Percentiles rank a stretch among this genome's conserved stretches.
These are phyloP conservation scores for Habrosyne pyritoides DNA, from an alignment of 2,888 invertebrate genomes.

Conservation along the genomic window DNA sequence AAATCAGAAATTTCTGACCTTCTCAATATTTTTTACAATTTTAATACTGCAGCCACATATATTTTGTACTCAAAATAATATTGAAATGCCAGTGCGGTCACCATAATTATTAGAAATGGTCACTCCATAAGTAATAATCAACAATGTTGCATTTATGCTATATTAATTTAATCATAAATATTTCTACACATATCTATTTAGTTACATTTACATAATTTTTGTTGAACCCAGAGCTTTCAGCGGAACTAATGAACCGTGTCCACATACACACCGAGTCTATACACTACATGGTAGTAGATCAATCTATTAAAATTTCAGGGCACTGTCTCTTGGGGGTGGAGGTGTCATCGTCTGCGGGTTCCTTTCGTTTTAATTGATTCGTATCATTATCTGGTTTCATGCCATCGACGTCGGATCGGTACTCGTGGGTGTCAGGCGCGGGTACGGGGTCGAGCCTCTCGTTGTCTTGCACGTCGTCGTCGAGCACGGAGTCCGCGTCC, in stretches of 20 bases:
- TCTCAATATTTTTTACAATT: slow-evolving; percentile 38
- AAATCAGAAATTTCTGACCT: slow-evolving; percentile 41
- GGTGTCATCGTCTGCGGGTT: slow-evolving; percentile 60
- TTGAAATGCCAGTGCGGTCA: slow-evolving; percentile 42
- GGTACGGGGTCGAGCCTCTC: slow-evolving; percentile 50
- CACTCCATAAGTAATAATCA: slow-evolving; percentile 54
- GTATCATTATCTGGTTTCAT: slow-evolving; percentile 36
- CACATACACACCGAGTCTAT: slow-evolving; percentile 52
- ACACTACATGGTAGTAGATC: slow-evolving; percentile 32
- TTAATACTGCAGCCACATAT: slow-evolving; percentile 40
- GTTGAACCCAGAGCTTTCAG: slow-evolving; percentile 57
- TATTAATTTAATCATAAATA: slow-evolving; percentile 72
- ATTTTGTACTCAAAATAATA: slow-evolving; percentile 53
- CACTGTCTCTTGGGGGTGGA: slow-evolving; percentile 74
- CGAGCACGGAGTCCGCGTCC: slow-evolving; percentile 33
- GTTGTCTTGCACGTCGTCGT: slow-evolving; percentile 33
- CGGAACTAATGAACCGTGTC: slow-evolving; percentile 46
- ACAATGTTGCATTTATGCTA: slow-evolving; percentile 60
- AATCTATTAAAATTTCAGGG: slow-evolving; percentile 62
- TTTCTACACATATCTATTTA: slow-evolving; percentile 58
- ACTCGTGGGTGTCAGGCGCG: slow-evolving; percentile 46
- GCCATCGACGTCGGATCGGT: slow-evolving; percentile 37
- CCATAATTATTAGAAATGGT: slow-evolving; percentile 38
- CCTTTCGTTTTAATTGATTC: slow-evolving; percentile 48
- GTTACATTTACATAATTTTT: slow-evolving; percentile 54